These are phyloP conservation scores for Diachasma alloeum DNA, from an alignment of 1,140 invertebrate species.

Conservation along the genomic window DNA sequence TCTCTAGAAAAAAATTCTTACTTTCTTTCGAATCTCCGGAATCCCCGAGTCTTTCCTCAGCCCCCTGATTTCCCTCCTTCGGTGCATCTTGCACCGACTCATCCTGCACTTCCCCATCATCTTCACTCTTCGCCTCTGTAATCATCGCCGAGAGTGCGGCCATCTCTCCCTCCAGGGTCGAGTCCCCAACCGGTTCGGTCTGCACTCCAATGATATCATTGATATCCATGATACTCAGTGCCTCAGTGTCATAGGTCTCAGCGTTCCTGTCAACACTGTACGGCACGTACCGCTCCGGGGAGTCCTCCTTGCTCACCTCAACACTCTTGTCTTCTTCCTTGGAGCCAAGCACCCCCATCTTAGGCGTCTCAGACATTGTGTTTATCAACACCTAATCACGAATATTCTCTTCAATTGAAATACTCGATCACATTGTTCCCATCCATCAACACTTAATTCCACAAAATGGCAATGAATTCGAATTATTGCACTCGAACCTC, in stretches of 20 bases:
- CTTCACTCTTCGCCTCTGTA: slow-evolving; percentile 43
- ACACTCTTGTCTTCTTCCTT: slow-evolving; percentile 41
- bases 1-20: too few species aligned
- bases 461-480: too few species aligned
- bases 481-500: too few species aligned
- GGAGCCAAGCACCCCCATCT: slow-evolving; percentile 52
- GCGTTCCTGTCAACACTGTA: slow-evolving; percentile 47
- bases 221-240: slow-evolving; percentile 53
- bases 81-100: too few species aligned
- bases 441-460: too few species aligned
- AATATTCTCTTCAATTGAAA: too few species aligned
- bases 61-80: too few species aligned
- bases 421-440: too few species aligned
- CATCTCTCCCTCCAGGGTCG: slow-evolving; percentile 59
- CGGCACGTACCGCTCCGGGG: slow-evolving; percentile 38
- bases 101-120: neutral
- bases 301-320: slow-evolving; percentile 31
- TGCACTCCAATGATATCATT: slow-evolving; percentile 54
- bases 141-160: slow-evolving; percentile 59
- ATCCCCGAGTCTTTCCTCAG: too few species aligned
- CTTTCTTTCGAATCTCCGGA: too few species aligned
- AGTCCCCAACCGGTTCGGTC: slow-evolving; percentile 49
- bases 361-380: slow-evolving; percentile 48
- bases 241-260: slow-evolving; percentile 47
- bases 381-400: too few species aligned